phyloP scores from a whole-genome alignment of 2,888 invertebrate genomes.

The Macrosoma leucophasiata region DNA sequence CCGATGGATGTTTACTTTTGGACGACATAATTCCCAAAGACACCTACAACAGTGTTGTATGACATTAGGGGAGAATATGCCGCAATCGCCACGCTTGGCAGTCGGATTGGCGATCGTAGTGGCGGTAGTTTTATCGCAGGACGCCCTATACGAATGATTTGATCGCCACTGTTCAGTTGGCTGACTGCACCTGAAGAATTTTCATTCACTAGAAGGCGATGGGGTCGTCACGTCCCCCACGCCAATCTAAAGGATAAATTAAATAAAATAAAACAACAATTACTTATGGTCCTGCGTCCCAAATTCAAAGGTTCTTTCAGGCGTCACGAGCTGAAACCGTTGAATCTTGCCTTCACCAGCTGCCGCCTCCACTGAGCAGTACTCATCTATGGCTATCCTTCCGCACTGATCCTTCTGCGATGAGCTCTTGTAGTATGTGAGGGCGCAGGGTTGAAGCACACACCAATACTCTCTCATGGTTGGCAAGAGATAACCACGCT shows the following conservation, averaged over 20 bases:
- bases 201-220: no score
- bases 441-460: conserved; percentile 82
- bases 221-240: not conserved
- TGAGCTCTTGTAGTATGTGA: conserved; percentile 84
- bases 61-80: no score
- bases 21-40: no score
- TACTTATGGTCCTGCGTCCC: conserved; percentile 84
- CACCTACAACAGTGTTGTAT: no score
- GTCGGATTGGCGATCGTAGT: no score
- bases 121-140: no score
- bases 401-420: conserved; percentile 82
- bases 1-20: no score
- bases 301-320: conserved; percentile 83
- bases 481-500: conserved; percentile 84
- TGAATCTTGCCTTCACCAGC: conserved; percentile 74
- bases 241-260: not conserved
- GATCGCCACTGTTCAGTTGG: no score
- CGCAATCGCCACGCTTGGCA: no score
- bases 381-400: conserved; percentile 77
- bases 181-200: no score
- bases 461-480: conserved; percentile 89
- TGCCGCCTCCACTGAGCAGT: conserved; percentile 79
- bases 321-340: conserved; percentile 80
- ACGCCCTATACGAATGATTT: no score
- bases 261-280: conserved; percentile 24